Evolutionary conservation across 2,797 vertebrate genomes (phyloP).

Genomic region (Characodon lateralis): DNA sequence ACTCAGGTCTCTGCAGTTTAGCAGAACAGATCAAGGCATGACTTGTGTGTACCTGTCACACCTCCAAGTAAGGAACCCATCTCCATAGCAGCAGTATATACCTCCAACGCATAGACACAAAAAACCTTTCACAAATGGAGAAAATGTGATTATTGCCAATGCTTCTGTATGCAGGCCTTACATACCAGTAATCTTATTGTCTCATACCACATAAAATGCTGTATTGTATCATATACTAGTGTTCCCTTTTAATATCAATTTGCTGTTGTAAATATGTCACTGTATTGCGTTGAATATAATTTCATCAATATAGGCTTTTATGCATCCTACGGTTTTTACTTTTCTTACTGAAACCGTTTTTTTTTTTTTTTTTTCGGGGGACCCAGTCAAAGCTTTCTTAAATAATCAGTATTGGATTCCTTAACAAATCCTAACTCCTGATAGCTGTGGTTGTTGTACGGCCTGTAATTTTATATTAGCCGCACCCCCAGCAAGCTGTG

Average conservation of each 20-base stretch:
- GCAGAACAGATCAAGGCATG: slow-evolving; percentile 42
- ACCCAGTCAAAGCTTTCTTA: background rate
- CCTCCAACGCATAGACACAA: slow-evolving; percentile 17
- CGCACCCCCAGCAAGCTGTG: background rate
- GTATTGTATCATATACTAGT: slow-evolving; percentile 45
- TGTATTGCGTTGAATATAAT: slow-evolving; percentile 29
- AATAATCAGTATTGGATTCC: background rate
- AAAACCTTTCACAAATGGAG: slow-evolving; percentile 66
- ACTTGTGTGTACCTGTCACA: slow-evolving; percentile 51
- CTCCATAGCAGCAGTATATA: slow-evolving; percentile 35
- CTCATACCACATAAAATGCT: slow-evolving; percentile 34
- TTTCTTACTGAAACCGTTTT: background rate
- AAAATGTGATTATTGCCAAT: slow-evolving; percentile 57
- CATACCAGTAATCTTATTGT: slow-evolving; percentile 54
- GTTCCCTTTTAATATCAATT: slow-evolving; percentile 24
- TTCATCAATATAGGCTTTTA: slow-evolving; percentile 21
- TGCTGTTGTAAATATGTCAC: slow-evolving; percentile 46
- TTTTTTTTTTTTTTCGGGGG: background rate
- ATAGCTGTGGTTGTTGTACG: background rate
- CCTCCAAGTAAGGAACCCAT: slow-evolving; percentile 49
- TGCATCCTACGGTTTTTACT: slow-evolving; percentile 6
- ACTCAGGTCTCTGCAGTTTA: slow-evolving; percentile 18
- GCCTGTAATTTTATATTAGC: background rate
- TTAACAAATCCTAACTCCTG: background rate
- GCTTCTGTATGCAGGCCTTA: slow-evolving; percentile 38